Conservation (phyloP, 2,113 vertebrate genomes). For the Dermatemys mawii region DNA sequence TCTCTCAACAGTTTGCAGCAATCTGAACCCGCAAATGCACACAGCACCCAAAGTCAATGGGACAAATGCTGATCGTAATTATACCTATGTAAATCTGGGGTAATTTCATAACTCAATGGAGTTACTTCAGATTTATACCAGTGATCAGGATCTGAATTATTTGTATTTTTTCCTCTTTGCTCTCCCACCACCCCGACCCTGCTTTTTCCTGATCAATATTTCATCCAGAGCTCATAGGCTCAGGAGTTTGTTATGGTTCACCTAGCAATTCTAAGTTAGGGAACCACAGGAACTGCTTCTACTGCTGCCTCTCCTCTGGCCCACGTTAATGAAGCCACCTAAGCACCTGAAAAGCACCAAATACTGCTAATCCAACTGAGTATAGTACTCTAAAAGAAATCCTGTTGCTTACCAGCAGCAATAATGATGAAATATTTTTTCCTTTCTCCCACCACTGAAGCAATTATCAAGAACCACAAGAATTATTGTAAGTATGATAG, state of each 20-base stretch:
- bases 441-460: neutral
- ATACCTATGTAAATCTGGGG: neutral
- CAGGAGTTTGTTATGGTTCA: neutral
- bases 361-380: neutral
- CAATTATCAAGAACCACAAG: neutral
- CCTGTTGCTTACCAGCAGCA: neutral
- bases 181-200: fast-evolving
- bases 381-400: neutral
- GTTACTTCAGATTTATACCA: neutral
- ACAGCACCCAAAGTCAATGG: neutral
- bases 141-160: fast-evolving
- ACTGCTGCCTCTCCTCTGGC: neutral
- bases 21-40: neutral
- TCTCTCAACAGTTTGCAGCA: neutral
- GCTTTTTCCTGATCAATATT: neutral
- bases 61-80: neutral
- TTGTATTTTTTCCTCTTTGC: neutral
- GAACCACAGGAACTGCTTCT: neutral
- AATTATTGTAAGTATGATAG: neutral
- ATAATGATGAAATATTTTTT: neutral
- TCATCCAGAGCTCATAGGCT: neutral
- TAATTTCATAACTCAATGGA: neutral
- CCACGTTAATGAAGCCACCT: neutral
- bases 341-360: neutral
- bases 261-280: neutral